Evolutionary conservation across 35 echinoderm and acorn worm genomes (phyloP).

Genomic region (Diadema setosum): DNA sequence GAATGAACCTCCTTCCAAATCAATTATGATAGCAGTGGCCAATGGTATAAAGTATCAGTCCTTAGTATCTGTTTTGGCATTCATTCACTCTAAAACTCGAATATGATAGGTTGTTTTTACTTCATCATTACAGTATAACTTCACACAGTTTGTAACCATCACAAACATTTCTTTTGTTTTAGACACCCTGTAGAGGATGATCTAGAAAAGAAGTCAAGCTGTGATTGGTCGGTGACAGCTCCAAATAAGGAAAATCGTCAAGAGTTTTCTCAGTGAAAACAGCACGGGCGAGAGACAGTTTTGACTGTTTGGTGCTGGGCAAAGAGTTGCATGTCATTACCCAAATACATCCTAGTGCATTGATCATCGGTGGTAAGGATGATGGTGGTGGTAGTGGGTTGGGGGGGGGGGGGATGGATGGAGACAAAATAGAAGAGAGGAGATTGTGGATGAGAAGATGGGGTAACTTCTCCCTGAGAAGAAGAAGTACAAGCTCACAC

Average conservation of each 20-base stretch:
- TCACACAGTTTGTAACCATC: too few species aligned
- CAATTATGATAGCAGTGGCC: too few species aligned
- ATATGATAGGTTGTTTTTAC: too few species aligned
- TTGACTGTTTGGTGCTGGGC: neutral
- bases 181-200: too few species aligned
- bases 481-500: neutral
- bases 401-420: neutral
- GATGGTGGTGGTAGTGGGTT: too few species aligned
- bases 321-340: neutral
- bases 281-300: neutral
- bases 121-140: too few species aligned
- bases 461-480: neutral
- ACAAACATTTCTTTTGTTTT: too few species aligned
- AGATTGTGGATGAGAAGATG: neutral
- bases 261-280: too few species aligned
- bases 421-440: neutral
- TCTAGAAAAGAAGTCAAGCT: slow-evolving; percentile 8
- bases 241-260: neutral
- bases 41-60: too few species aligned
- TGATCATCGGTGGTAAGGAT: neutral
- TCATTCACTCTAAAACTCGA: too few species aligned
- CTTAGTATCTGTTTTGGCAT: too few species aligned
- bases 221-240: neutral
- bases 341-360: neutral
- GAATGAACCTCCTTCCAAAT: too few species aligned